Evolutionary conservation across 2,888 invertebrate species (phyloP), one percentile per base, ranked within the genome.

Genomic region (Drosophila recens): DNA sequence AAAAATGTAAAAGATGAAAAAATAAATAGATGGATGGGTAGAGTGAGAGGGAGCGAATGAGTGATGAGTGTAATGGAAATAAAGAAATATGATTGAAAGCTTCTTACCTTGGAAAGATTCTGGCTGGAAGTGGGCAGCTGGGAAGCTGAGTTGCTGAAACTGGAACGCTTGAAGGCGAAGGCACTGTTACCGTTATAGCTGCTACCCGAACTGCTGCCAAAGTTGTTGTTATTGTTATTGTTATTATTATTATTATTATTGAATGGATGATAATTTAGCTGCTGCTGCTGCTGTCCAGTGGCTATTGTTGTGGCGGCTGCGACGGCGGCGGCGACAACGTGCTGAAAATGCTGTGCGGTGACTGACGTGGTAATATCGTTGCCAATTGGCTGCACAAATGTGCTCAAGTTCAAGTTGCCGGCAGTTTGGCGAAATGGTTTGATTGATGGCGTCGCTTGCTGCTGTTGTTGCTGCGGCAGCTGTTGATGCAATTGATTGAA

Each of bases 251-350:
- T 72, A 53, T 69, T 82, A 43, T 75, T 62, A 36, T 57, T 56
- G 58, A 57, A 76, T 42, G 68, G 61, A 45, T 78, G 79, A 34
- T 52, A 27, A 23, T 78, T 74, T 4, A 57, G 48, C 9, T 82
- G 70, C 3, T 82, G 84, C 3, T 83, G 82, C 30, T 82, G 85
- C 5, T 87, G 87, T 5, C 89, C 82, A 17, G 82, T 89, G 42
- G 87, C 89, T 36, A 87, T 79, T 10, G 85, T 79, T 20, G 89
- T 89, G 40, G 88, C 88, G 10, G 86, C 87, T 49, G 85, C 87
- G 49, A 89, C 88, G 2, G 85, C 85, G 15, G 85, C 85, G 69
- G 85, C 83, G 4, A 89, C 79, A 46, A 87, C 87, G 88, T 89
- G 90, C 57, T 89, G 86, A 49, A 89, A 75, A 49, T 80, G 72